Conservation (phyloP, 2,888 invertebrate species). For the Erynnis tages region DNA sequence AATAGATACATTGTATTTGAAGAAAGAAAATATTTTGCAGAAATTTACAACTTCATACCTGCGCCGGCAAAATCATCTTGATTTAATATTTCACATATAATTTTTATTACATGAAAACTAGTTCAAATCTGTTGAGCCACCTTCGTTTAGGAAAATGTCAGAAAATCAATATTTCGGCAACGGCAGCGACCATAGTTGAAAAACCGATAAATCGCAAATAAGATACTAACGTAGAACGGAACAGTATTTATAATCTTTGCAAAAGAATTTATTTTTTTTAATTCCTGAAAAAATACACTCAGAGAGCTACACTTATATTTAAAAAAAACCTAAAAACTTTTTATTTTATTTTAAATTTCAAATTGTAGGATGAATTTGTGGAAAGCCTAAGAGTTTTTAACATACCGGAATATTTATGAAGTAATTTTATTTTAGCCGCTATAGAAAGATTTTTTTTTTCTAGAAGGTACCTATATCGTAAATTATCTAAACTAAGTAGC, state of each 20-base stretch:
- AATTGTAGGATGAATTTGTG: too few relatives aligned
- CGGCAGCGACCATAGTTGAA: background rate
- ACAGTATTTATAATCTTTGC: background rate
- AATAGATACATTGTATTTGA: background rate
- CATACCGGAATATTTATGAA: too few relatives aligned
- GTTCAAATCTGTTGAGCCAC: conserved; percentile 24
- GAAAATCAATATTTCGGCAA: conserved; percentile 25
- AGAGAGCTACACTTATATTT: too few relatives aligned
- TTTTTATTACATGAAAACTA: background rate
- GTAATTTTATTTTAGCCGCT: too few relatives aligned
- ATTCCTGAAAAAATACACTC: too few relatives aligned
- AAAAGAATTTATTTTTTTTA: background rate
- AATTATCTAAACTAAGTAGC: too few relatives aligned
- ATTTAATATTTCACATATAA: conserved; percentile 12
- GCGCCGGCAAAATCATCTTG: conserved; percentile 7
- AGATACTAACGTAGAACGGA: conserved; percentile 1
- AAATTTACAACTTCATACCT: conserved; percentile 13
- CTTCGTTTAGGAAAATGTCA: conserved; percentile 16
- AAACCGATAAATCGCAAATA: conserved; percentile 11
- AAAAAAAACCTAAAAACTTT: too few relatives aligned
- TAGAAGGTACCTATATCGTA: too few relatives aligned
- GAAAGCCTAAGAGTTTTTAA: too few relatives aligned
- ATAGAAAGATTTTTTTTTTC: too few relatives aligned
- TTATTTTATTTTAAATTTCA: too few relatives aligned
- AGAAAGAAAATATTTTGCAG: background rate